Evolutionary conservation across 64 coral and sea anemone species (phyloP), one percentile per base, ranked within the genome.

Genomic region (Montipora efflorescens): DNA sequence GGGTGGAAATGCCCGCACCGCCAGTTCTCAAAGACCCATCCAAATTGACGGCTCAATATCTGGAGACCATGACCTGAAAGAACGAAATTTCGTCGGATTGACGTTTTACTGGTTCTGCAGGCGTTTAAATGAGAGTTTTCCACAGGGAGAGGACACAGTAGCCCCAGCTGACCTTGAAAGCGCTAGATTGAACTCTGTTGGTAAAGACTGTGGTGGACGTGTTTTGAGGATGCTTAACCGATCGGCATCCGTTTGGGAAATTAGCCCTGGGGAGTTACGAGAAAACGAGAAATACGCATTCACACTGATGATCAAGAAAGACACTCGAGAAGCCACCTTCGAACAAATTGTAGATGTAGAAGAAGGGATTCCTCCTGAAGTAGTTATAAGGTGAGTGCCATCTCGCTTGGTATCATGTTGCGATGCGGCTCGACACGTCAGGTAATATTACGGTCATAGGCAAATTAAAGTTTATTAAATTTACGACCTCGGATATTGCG

Each of bases 101-200:
- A 14, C 48, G 45, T 86, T 86, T 67, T 12, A 9, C 19, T 86
- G 82, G 82, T 86, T 71, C 46, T 86, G 82, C 18, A 44, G 82
- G n/a, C 62, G 64, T 18, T 2, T 50, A 16, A 71, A 6, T 20
- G 66, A 71, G n/a, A 50, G n/a, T 86, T 86, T 22, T 48, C 18
- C 45, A 46, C 2, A 3, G 18, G 16, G 67, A n/a, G 7, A 23
- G 59, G 19, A 71, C 3, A 5, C 46, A 11, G 44, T 23, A 9
- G 7, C 82, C 22, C 62, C 8, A 2, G 44, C 66, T 86, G 47
- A 44, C 8, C 16, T 86, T 86, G 67, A n/a, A 71, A 48, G 47
- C 12, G 1, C 19, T 20, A 19, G 46, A n/a, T 11, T 21, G 43
- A 19, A 71, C 22, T 71, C 43, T 16, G 66, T 2, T 15, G 20